These are phyloP conservation scores for Drosophila repleta DNA, from an alignment of 1,140 invertebrate genomes.

Conservation along the genomic window DNA sequence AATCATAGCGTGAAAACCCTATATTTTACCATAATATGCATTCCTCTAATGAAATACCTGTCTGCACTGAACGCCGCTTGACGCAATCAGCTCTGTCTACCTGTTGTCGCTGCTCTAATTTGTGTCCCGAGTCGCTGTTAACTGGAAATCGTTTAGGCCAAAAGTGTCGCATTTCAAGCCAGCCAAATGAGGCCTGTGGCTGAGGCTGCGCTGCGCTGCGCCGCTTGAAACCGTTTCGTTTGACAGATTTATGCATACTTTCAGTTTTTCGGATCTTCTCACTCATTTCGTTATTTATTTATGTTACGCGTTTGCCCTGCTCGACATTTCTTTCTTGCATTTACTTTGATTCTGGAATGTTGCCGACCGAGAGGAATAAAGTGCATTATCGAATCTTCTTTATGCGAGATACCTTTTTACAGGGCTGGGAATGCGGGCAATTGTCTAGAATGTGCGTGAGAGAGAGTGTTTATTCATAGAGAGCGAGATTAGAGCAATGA, in stretches of 20 bases:
- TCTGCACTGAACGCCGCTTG: constrained; percentile 44
- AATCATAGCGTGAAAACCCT: constrained; percentile 13
- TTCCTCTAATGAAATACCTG: constrained; percentile 36
- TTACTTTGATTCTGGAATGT: constrained; percentile 22
- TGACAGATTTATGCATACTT: constrained; percentile 72
- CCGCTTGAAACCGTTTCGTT: constrained; percentile 56
- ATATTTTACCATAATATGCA: constrained; percentile 30
- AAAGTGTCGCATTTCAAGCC: constrained; percentile 68
- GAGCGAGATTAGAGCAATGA: background rate
- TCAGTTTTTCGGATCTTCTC: constrained; percentile 44
- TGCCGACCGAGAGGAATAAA: constrained; percentile 7
- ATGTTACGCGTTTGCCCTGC: constrained; percentile 50
- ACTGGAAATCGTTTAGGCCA: constrained; percentile 59
- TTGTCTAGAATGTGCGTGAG: background rate
- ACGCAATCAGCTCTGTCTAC: constrained; percentile 39
- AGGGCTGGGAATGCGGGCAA: background rate
- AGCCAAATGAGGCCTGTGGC: constrained; percentile 31
- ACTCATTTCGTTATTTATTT: constrained; percentile 53
- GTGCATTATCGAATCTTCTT: background rate
- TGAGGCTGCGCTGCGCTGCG: constrained; percentile 1
- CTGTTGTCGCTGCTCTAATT: constrained; percentile 56
- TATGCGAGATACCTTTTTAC: background rate
- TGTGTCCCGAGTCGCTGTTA: constrained; percentile 43
- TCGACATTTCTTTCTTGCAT: constrained; percentile 34
- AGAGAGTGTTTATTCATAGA: background rate